Percentiles rank a stretch among this genome's conserved stretches.
phyloP scores from a whole-genome alignment of 2,113 vertebrate genomes.

The Etheostoma cragini region DNA sequence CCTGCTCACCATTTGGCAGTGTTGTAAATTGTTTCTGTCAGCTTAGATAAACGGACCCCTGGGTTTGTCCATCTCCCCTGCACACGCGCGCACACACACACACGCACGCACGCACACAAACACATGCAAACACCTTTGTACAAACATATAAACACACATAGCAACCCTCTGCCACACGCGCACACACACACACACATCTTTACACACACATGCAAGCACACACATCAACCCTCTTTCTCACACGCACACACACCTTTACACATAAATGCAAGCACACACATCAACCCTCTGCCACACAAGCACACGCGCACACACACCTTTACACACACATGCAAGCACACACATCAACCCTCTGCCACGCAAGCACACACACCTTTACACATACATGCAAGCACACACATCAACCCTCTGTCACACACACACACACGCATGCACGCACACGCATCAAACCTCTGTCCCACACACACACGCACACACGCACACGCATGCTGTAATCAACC shows the following conservation, averaged over 20 bases:
- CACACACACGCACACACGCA: conserved; percentile 16
- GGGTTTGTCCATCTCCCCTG: conserved; percentile 71
- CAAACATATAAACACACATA: conserved; percentile 23
- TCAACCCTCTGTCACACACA: conserved; percentile 16
- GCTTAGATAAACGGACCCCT: conserved; percentile 79
- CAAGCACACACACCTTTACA: conserved; percentile 19
- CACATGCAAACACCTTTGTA: conserved; percentile 10
- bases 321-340: conserved; percentile 21
- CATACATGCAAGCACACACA: conserved; percentile 22
- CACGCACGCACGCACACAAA: conserved; percentile 17
- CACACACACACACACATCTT: conserved; percentile 19
- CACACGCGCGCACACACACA: conserved; percentile 33
- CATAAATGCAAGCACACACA: conserved; percentile 25
- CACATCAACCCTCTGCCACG: conserved; percentile 3
- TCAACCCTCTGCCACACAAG: conserved; percentile 29
- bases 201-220: conserved; percentile 20
- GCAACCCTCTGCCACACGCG: conserved; percentile 1
- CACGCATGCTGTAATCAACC: conserved; percentile 51
- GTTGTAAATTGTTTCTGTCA: conserved; percentile 84
- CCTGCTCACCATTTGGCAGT: conserved; percentile 71
- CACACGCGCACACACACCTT: conserved; percentile 3
- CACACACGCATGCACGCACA: conserved; percentile 5
- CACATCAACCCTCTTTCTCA: conserved; percentile 19
- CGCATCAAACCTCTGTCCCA: conserved; percentile 16
- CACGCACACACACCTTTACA: conserved; percentile 12